A percentile compares a stretch with the other conserved stretches of the same genome.
phyloP scores from a whole-genome alignment of 30 jellyfish, hydroid and myxozoan genomes.

The Turritopsis rubra region DNA sequence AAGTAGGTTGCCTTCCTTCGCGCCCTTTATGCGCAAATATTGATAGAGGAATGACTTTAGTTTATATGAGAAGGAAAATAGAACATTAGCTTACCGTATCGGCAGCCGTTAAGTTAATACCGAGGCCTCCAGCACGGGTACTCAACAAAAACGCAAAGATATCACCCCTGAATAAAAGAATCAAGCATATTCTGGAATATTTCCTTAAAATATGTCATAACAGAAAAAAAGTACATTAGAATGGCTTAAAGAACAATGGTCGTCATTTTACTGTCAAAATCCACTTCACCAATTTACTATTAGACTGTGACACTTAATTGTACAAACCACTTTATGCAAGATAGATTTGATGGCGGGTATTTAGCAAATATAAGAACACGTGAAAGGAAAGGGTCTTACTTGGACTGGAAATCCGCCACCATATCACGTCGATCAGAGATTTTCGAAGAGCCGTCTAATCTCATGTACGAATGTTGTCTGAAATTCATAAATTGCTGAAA shows the following conservation, averaged over 20 bases:
- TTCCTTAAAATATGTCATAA: neutral
- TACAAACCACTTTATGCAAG: too few relatives aligned
- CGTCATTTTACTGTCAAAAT: too few relatives aligned
- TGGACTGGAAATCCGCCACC: constrained; percentile 94
- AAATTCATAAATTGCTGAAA: constrained; percentile 72
- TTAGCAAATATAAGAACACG: neutral
- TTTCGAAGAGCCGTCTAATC: constrained; percentile 97
- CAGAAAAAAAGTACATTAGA: neutral
- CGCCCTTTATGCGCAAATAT: too few relatives aligned
- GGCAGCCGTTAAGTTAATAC: constrained; percentile 97
- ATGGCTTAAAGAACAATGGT: too few relatives aligned
- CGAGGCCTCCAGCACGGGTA: constrained; percentile 99
- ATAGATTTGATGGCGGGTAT: too few relatives aligned
- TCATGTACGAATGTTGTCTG: constrained; percentile 77
- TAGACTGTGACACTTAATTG: too few relatives aligned
- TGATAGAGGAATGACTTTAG: neutral
- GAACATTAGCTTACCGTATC: constrained; percentile 73
- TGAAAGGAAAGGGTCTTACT: constrained; percentile 21
- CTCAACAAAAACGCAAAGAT: constrained; percentile 90
- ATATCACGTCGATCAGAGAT: constrained; percentile 95
- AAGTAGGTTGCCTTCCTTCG: too few relatives aligned
- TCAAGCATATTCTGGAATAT: neutral
- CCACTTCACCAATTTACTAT: too few relatives aligned
- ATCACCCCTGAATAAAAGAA: constrained; percentile 53
- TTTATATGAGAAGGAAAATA: neutral